Evolutionary conservation across 2,888 invertebrate species (phyloP), one percentile per base, ranked within the genome.

Genomic region (Zootermopsis nevadensis): DNA sequence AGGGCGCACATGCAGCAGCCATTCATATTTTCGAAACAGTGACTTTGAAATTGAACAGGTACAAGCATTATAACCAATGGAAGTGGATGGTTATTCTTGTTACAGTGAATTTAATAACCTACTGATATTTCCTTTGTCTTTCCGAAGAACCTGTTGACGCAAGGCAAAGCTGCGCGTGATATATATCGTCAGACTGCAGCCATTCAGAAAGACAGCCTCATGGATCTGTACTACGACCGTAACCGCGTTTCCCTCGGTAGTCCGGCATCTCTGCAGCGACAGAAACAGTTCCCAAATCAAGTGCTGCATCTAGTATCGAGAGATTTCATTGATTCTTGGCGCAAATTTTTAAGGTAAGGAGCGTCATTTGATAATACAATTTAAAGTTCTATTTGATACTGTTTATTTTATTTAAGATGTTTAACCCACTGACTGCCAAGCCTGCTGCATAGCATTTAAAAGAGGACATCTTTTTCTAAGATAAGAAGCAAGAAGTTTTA

Each of bases 311-410:
- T 79, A 22, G 79, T 79, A 33, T 66, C 79, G 0, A 79, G 60
- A 53, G 60, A 87, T 31, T 91, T 91, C 86, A 86, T 91, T 10
- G 87, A 88, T 72, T 86, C 87, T 24, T 91, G 91, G 91, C 87
- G 89, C 80, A 88, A 88, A 84, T 91, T 90, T 86, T 86, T 91
- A 80, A 89, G 87, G 90, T 90, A 86, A 87, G 88, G 6, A 35
- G 27, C 15, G 1, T 66, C 27, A 66, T 74, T 74, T 60, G 6
- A n/a, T n/a, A 27, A 3, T 60, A 15, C n/a, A 60, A 60, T 27
- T 60, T 24, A 8, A n/a, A 27, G 60, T 60, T 60, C 0, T 27
- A 12, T 24, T 60, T 60, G 27, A 48, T 3, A 48, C 15, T 19
- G 19, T 48, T 48, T 48, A 15, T 48, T 48, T 19, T 19, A 48